Evolutionary conservation across 2,797 vertebrate species (phyloP), one percentile per base, ranked within the genome.

Genomic region (Hydrocynus forskahlii): DNA sequence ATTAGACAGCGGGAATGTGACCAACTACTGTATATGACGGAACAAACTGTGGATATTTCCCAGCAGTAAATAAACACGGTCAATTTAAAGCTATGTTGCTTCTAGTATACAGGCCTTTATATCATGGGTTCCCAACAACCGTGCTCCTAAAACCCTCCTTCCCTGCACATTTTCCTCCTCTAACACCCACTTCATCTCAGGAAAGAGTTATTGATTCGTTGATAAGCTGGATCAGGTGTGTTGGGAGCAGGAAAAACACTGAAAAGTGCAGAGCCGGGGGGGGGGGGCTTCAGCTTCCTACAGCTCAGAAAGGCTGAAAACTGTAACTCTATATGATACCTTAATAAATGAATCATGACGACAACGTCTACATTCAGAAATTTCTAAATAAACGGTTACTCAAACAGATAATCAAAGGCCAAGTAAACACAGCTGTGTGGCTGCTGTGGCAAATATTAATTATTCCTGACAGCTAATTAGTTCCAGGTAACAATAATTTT

Each of bases 371-470:
- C 69, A 81, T 81, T 80, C 63, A 67, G 45, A 80, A 23, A 68
- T 70, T 60, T 82, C 60, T 73, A 78, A 68, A 60, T 79, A 64
- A 72, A 52, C 13, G 13, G 48, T 52, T 52, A 10, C 13, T 52
- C 38, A 43, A 85, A 72, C 43, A 76, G 45, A 54, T 69, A 67
- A n/a, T 59, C 57, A 76, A 83, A 76, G 23, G 59, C 50, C 78
- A 77, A 72, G 69, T 40, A 79, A 75, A 60, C 45, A 76, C 78
- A 78, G 80, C 72, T 71, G 78, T 17, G 23, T 59, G 43, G 74
- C 81, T 76, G 79, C 50, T 80, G 81, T 67, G 48, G 64, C 83
- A 80, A 76, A 80, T 82, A 83, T 85, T 84, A 81, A 83, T 85
- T 86, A 76, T 76, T 79, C 55, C 55, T 72, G 76, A 83, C 81